Base-by-base conservation (phyloP, 2,113 vertebrate species). In the Falcunculus frontatus region DNA sequence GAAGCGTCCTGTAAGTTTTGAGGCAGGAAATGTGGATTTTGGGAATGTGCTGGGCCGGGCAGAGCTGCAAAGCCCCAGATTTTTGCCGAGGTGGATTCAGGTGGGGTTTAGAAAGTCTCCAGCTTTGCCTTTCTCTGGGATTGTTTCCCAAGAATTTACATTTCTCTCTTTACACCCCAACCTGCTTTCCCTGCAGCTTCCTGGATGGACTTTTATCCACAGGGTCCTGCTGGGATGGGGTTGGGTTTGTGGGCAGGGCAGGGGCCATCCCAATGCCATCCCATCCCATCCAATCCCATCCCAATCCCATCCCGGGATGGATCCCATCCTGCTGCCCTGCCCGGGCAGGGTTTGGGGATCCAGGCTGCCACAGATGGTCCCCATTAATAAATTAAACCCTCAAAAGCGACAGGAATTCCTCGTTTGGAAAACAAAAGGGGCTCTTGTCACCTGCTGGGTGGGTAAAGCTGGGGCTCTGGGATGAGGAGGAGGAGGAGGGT, bases 11-110 rank as follows among this genome's bases (percentile, higher is more conserved):
- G 0, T 47, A 53, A 87, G 82, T 93, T 95, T 13, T 79, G 90
- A 63, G 81, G 73, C 59, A 89, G 90, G 84, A 96, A 90, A 80
- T 14, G 65, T 62, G 80, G 52, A 53, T 84, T 93, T 94, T 44
- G 70, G 50, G 65, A 59, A 35, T 5, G 47, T 16, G 15, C 78
- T 64, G 69, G 55, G 26, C 56, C 1, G 0, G 47, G 69, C 4
- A 2, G 57, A 33, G 70, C 75, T 83, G 67, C 33, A 53, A 47
- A 87, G 5, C 7, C 8, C 13, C 12, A 21, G 53, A 23, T 41
- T 91, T 76, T 57, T 82, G 39, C 35, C 2, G 11, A 26, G 52
- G 5, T 41, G 81, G 64, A 32, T 83, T 67, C 7, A 9, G 65
- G 62, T 26, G 33, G 60, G 33, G 44, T 69, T 77, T 75, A 17